phyloP scores from a whole-genome alignment of 2,113 vertebrate genomes.

The Corythornis vintsioides region DNA sequence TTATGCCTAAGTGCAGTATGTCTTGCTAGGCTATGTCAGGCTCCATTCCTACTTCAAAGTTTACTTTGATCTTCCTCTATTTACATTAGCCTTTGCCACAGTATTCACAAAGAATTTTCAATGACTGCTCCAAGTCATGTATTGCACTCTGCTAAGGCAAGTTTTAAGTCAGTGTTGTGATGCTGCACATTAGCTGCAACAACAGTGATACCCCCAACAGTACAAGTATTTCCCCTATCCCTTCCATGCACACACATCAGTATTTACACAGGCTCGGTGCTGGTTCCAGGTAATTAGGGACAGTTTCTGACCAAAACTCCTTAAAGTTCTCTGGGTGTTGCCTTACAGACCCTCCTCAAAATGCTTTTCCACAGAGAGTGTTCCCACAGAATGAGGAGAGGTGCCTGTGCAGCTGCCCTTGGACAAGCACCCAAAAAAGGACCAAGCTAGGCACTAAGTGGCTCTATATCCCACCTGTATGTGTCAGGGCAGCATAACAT shows the following conservation, averaged over 20 bases:
- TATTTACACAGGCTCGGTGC: neutral
- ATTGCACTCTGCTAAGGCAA: neutral
- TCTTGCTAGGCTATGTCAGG: constrained; percentile 20
- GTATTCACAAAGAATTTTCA: constrained; percentile 38
- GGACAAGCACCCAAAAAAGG: neutral
- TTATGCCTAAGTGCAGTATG: constrained; percentile 11
- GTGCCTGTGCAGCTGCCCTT: neutral
- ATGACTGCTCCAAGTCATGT: constrained; percentile 22
- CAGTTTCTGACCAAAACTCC: neutral
- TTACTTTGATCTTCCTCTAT: constrained; percentile 67
- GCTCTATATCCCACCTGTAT: neutral
- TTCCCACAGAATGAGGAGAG: neutral
- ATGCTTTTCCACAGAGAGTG: neutral
- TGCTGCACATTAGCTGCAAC: neutral
- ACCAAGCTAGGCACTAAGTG: neutral
- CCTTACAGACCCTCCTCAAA: neutral
- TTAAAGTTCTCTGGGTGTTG: neutral
- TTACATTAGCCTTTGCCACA: constrained; percentile 57
- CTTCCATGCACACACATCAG: neutral
- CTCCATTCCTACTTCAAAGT: constrained; percentile 57
- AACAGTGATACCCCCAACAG: neutral
- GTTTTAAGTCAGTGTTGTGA: neutral
- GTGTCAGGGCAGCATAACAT: neutral
- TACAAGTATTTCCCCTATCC: neutral
- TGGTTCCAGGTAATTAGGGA: neutral